phyloP scores from a whole-genome alignment of 2,113 vertebrate genomes.

The Furnarius figulus region DNA sequence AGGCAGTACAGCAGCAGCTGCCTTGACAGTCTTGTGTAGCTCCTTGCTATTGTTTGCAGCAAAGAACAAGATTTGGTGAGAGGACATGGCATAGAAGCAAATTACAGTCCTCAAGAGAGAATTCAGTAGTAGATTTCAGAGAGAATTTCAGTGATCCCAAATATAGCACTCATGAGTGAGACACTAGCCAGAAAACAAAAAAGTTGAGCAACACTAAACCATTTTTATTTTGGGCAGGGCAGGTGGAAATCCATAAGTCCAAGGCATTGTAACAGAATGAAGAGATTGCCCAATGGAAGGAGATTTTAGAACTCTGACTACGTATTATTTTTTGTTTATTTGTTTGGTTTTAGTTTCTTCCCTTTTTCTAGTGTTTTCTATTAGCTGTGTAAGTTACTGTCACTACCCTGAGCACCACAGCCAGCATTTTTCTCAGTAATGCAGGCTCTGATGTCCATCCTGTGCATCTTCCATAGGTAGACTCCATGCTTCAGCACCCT shows the following conservation, averaged over 20 bases:
- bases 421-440: background rate
- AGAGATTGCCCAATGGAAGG: background rate
- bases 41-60: background rate
- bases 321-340: background rate
- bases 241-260: background rate
- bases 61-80: background rate
- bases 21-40: background rate
- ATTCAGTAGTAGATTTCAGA: background rate
- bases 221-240: background rate
- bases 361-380: background rate
- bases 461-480: background rate
- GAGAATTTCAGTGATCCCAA: background rate
- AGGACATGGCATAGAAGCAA: background rate
- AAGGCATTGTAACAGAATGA: background rate
- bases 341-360: background rate
- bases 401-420: background rate
- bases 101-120: background rate
- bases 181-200: background rate
- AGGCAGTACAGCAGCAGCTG: background rate
- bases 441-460: background rate
- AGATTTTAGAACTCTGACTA: background rate
- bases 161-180: background rate
- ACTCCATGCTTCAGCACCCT: background rate
- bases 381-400: background rate
- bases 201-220: background rate